Percentiles rank a stretch among this genome's conserved stretches.
These are phyloP conservation scores for Eumeta japonica DNA, from an alignment of 1,140 invertebrate species.

Conservation along the genomic window DNA sequence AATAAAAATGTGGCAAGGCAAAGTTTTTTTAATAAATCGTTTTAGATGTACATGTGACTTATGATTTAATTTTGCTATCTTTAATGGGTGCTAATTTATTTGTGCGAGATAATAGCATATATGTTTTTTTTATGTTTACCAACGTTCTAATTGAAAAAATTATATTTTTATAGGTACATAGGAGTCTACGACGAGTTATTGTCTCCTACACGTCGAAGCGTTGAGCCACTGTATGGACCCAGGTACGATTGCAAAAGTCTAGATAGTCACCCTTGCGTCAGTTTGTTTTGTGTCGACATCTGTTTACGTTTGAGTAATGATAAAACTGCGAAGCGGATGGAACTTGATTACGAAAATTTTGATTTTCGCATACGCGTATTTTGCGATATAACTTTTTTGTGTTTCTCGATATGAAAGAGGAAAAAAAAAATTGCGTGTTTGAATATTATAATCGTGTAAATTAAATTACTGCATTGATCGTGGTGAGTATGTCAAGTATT, in stretches of 20 bases:
- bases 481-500: too few relatives aligned
- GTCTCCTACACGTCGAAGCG: constrained; percentile 46
- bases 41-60: neutral
- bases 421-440: too few relatives aligned
- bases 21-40: too few relatives aligned
- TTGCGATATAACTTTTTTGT: neutral
- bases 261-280: too few relatives aligned
- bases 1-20: too few relatives aligned
- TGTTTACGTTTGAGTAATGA: too few relatives aligned
- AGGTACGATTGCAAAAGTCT: constrained; percentile 53
- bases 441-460: too few relatives aligned
- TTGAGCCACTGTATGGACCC: constrained; percentile 49
- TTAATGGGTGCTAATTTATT: neutral
- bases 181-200: constrained; percentile 50
- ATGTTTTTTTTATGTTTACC: neutral
- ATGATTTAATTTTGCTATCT: neutral
- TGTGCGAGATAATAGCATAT: too few relatives aligned
- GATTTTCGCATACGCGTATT: constrained; percentile 7
- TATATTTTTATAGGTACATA: constrained; percentile 26
- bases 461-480: too few relatives aligned
- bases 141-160: constrained; percentile 5
- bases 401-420: too few relatives aligned
- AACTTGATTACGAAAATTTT: constrained; percentile 28
- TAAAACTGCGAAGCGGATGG: constrained; percentile 40
- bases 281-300: too few relatives aligned